These are phyloP conservation scores for Pseudomyrmex dendroicus DNA, from an alignment of 1,140 invertebrate species.

Conservation along the genomic window DNA sequence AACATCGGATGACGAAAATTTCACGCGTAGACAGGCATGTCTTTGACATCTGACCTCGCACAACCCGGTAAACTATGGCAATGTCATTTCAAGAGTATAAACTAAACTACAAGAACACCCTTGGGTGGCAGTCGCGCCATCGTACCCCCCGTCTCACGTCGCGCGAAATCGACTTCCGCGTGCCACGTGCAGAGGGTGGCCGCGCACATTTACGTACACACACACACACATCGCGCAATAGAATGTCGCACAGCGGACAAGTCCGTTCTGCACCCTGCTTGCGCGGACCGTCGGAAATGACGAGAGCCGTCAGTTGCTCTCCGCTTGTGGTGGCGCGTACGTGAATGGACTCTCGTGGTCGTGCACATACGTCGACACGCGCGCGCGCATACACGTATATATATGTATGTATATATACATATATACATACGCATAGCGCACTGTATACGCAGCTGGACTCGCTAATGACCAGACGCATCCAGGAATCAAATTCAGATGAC, in stretches of 20 bases:
- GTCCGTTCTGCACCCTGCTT: not conserved
- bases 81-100: constrained; percentile 38
- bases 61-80: constrained; percentile 29
- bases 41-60: constrained; percentile 14
- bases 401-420: too few species aligned
- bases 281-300: constrained; percentile 62
- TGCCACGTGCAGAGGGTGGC: constrained; percentile 49
- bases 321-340: constrained; percentile 35
- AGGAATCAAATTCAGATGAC: constrained; percentile 77
- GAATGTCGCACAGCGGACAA: constrained; percentile 45
- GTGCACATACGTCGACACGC: not conserved
- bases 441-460: constrained; percentile 68
- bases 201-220: not conserved
- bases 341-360: constrained; percentile 64
- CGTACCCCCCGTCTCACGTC: constrained; percentile 14
- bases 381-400: not conserved
- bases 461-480: constrained; percentile 77
- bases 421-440: not conserved
- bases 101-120: constrained; percentile 20
- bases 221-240: not conserved
- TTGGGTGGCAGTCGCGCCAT: not conserved
- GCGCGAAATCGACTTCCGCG: constrained; percentile 54
- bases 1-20: constrained; percentile 32
- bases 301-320: constrained; percentile 60
- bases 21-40: constrained; percentile 23